Evolutionary conservation across 2,888 invertebrate genomes (phyloP), one percentile per base, ranked within the genome.

Genomic region (Chironomus riparius): DNA sequence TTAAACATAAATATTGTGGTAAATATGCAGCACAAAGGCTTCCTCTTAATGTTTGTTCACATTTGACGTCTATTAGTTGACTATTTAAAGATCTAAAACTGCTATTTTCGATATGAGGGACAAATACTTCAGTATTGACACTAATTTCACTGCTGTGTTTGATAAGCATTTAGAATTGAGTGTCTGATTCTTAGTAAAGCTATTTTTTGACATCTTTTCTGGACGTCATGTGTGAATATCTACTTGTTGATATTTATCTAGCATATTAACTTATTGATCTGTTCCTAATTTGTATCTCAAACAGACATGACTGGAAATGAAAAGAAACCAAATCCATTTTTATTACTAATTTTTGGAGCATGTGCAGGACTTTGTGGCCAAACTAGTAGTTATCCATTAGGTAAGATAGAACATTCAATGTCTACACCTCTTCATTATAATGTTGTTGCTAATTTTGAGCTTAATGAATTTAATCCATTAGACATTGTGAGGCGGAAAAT

Each of bases 361-460:
- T 82, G 89, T 38, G 97, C 98, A 47, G 99, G 99, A 38, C 89
- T 95, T 80, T 87, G 96, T 22, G 97, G 97, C 0, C 99, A 99
- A 86, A 92, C 95, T 0, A 90, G 94, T 28, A 97, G 97, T 78
- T 99, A 99, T 86, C 99, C 99, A 12, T 87, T 99, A 47, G 72
- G 72, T 72, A 38, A 77, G 1, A n/a, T n/a, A n/a, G n/a, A n/a
- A n/a, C n/a, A n/a, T n/a, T n/a, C n/a, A 28, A 28, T 5, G 28
- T 28, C 28, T 28, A 28, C 28, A 28, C 5, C 5, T 28, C 7
- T 38, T 38, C 1, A 38, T 38, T 38, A 38, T 38, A 1, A 38
- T 10, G 7, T 2, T 10, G 4, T 1, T 38, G 38, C 38, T 38
- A 38, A 38, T 56, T 15, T 3, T 65, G 5, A 62, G 22, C 6